Percentiles rank a stretch among this genome's conserved stretches.
Conservation (phyloP, 2,888 invertebrate species). For the Belgica antarctica region DNA sequence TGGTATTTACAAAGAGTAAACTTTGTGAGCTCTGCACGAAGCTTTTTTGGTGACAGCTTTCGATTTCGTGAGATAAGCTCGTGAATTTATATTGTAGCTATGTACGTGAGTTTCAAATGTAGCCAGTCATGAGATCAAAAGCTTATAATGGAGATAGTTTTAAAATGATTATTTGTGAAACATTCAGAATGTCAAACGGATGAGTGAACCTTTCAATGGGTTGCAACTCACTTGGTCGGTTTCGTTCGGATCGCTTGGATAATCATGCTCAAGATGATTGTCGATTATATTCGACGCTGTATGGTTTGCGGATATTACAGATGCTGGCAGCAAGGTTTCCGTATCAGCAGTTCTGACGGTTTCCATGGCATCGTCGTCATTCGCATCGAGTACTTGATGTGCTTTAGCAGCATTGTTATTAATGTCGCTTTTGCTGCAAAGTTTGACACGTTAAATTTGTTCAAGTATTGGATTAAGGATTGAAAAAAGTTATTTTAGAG, state of each 20-base stretch:
- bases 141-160: no score
- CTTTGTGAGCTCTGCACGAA: background rate
- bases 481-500: no score
- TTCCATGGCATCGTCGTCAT: constrained; percentile 37
- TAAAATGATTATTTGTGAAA: no score
- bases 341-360: background rate
- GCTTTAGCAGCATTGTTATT: constrained; percentile 34
- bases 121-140: no score
- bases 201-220: no score
- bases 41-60: no score
- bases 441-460: background rate
- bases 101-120: no score
- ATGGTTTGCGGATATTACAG: no score
- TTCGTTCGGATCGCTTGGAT: constrained; percentile 23
- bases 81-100: no score
- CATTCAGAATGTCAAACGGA: no score
- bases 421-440: constrained; percentile 33
- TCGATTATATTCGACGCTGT: background rate
- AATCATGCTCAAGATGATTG: background rate
- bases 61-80: no score
- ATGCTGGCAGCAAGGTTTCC: constrained; percentile 1
- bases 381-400: background rate
- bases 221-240: constrained; percentile 21
- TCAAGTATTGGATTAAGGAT: background rate
- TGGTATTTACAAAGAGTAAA: constrained; percentile 8